Conservation (phyloP, 2,888 invertebrate species). For the Chrysopilus asiliformis region DNA sequence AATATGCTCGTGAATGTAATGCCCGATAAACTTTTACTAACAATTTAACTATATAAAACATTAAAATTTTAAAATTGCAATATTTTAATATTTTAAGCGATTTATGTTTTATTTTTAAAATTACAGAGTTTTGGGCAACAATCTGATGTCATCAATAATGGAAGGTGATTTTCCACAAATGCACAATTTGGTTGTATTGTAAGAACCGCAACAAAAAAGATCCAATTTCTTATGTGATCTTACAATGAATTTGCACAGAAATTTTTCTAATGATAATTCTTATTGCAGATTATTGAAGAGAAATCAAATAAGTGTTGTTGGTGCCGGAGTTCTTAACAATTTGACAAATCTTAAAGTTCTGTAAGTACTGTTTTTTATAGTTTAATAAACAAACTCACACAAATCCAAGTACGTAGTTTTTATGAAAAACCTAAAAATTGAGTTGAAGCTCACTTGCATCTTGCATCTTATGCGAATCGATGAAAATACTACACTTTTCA, state of each 20-base stretch:
- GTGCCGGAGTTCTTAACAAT: constrained; percentile 64
- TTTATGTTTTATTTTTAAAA: constrained; percentile 6
- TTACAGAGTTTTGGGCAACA: constrained; percentile 63
- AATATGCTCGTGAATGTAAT: too few species aligned
- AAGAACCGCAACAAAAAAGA: constrained; percentile 37
- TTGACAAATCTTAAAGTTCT: constrained; percentile 66
- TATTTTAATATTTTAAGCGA: too few species aligned
- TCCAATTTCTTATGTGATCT: neutral
- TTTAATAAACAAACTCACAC: too few species aligned
- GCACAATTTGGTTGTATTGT: constrained; percentile 64
- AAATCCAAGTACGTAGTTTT: too few species aligned
- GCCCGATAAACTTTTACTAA: too few species aligned
- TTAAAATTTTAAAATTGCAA: too few species aligned
- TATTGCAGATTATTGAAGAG: constrained; percentile 66
- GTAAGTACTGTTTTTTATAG: too few species aligned
- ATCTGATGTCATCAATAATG: constrained; percentile 55
- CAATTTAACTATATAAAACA: too few species aligned
- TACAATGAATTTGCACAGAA: neutral
- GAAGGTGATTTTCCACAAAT: constrained; percentile 56
- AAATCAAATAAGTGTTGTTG: constrained; percentile 70
- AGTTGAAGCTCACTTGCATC: too few species aligned
- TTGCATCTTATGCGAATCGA: too few species aligned
- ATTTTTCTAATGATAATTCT: neutral
- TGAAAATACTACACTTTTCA: too few species aligned
- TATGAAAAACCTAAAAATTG: neutral